Evolutionary conservation across 1,140 invertebrate species (phyloP), one percentile per base, ranked within the genome.

Genomic region (Ostrea denselamellosa): DNA sequence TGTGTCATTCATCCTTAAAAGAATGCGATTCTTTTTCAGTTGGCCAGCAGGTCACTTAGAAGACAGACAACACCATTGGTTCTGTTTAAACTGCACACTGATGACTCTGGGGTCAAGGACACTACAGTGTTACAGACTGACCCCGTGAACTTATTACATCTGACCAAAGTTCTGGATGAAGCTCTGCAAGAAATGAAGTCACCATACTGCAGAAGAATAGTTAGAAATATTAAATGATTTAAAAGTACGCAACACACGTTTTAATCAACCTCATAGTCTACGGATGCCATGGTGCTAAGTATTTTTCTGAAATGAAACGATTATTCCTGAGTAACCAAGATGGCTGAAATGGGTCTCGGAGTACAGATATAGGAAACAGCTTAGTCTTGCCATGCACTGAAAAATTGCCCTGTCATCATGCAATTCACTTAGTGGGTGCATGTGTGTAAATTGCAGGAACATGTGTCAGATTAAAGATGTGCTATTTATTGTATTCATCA

Each of bases 121-220:
- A 95, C 96, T 90, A 86, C 95, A 56, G 87, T 96, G 10, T 89
- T 97, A 85, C 96, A 97, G 94, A 96, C 96, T 17, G 96, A 97
- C 94, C 95, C 96, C 54, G 95, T 94, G n/a, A 97, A 97, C 94
- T 93, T 97, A 81, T 81, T 96, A 22, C 96, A 97, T 90, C 92
- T 97, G 84, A 95, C 95, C 8, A 95, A 96, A 92, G 95, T 96
- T 86, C 92, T 97, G 83, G 96, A 97, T 90, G 94, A 95, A 87
- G 96, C 96, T 81, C 91, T 97, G 44, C 94, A 95, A 87, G 96
- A 97, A 93, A 95, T 96, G 58, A 95, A 95, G 81, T 96, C 94
- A 51, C 92, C 95, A 34, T 95, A 95, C 87, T 94, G 91, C 87
- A 89, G 94, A 53, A 90, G 94, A 82, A 94, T 95, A 56, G 90